A percentile compares a stretch with the other conserved stretches of the same genome.
These are phyloP conservation scores for Hippocampus kuda DNA, from an alignment of 2,797 vertebrate genomes.

Conservation along the genomic window DNA sequence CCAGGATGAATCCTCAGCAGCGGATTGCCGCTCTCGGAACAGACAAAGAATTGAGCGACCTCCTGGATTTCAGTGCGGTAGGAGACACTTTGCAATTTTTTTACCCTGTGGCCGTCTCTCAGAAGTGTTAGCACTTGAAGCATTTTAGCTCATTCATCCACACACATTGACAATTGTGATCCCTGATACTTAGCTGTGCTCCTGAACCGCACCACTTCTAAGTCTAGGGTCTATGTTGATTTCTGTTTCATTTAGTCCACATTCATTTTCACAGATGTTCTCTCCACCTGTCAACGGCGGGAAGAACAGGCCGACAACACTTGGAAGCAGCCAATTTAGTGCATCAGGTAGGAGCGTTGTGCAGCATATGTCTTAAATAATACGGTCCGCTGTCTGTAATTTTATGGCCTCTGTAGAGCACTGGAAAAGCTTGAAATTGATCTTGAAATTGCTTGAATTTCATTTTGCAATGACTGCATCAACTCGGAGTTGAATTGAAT, in stretches of 20 bases:
- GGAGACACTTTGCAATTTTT: slow-evolving; percentile 33
- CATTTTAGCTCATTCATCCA: neutral
- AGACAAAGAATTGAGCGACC: slow-evolving; percentile 98
- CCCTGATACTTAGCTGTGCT: neutral
- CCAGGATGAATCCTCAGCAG: slow-evolving; percentile 97
- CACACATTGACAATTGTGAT: neutral
- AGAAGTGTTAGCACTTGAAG: neutral
- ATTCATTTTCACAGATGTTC: slow-evolving; percentile 81
- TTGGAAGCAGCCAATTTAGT: slow-evolving; percentile 96
- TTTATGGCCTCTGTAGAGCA: neutral
- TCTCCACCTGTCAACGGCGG: slow-evolving; percentile 95
- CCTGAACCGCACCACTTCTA: neutral
- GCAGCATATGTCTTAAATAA: neutral
- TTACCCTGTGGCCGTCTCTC: neutral
- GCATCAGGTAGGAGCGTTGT: slow-evolving; percentile 80
- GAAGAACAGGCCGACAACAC: slow-evolving; percentile 92
- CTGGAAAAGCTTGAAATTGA: neutral
- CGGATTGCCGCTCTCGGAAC: slow-evolving; percentile 98
- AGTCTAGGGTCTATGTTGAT: neutral
- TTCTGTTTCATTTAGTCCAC: slow-evolving; percentile 13
- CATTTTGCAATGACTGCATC: neutral
- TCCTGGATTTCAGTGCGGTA: slow-evolving; percentile 99
- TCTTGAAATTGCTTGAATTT: neutral
- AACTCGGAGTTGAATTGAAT: neutral
- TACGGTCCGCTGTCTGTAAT: neutral